Evolutionary conservation across 2,888 invertebrate species (phyloP).

Genomic region (Junonia oenone): DNA sequence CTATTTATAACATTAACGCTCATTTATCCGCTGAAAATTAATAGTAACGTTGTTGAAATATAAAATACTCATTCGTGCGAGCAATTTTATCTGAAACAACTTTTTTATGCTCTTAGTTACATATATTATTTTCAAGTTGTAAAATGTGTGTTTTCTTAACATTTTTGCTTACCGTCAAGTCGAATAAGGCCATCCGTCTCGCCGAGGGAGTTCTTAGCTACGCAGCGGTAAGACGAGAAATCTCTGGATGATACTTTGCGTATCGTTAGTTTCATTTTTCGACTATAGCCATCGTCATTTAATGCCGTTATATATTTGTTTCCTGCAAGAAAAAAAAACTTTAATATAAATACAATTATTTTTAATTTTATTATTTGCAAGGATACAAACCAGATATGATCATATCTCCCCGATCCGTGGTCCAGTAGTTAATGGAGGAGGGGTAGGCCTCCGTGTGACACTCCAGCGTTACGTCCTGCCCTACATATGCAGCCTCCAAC

Average conservation of each 20-base stretch:
- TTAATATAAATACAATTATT: too few species aligned
- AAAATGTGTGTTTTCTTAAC: conserved; percentile 19
- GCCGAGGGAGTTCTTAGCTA: conserved; percentile 94
- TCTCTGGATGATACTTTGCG: conserved; percentile 87
- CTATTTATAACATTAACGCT: background rate
- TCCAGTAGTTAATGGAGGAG: conserved; percentile 96
- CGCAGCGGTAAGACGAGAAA: conserved; percentile 93
- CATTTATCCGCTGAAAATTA: background rate
- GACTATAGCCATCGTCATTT: conserved; percentile 91
- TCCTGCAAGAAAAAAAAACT: conserved; percentile 82
- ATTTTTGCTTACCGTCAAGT: conserved; percentile 86
- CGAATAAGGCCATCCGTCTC: conserved; percentile 94
- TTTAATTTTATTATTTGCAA: too few species aligned
- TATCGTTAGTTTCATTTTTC: conserved; percentile 94
- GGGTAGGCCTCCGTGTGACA: conserved; percentile 96
- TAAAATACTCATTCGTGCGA: background rate
- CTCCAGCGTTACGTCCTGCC: conserved; percentile 92
- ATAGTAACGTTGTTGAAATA: background rate
- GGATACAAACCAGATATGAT: conserved; percentile 89
- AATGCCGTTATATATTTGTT: conserved; percentile 92
- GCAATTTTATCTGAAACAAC: background rate
- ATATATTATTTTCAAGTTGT: background rate
- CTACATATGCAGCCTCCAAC: conserved; percentile 92
- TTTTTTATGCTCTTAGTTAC: background rate
- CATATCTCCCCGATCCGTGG: conserved; percentile 94